Evolutionary conservation across 2,797 vertebrate species (phyloP), one percentile per base, ranked within the genome.

Genomic region (Argentina silus): DNA sequence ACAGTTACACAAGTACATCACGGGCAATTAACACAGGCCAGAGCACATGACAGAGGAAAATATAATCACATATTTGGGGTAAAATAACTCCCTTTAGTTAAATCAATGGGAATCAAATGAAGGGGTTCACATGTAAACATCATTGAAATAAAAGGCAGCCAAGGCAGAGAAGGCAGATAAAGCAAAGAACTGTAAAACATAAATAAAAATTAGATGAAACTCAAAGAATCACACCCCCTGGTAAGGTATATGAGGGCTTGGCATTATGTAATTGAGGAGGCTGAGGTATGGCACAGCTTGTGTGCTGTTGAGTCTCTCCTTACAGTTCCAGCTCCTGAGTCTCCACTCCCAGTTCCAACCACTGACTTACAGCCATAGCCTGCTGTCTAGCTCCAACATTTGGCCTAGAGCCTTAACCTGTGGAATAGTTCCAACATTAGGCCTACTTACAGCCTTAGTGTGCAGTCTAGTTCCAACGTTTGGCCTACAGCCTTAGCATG

Each of bases 11-110:
- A 36, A 45, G 44, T 72, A 5, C 8, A 71, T 36, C 48, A 44
- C 64, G 60, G 57, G 53, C 15, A 60, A 66, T 57, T 11, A 65
- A 75, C 82, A 82, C 79, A 84, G 78, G 82, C 86, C 85, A 90
- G 76, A 87, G 69, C 74, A 81, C 44, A 79, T 80, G 57, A 44
- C 71, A 73, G 7, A 10, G 2, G 12, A 12, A 36, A 27, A 59
- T 10, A 82, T 74, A 62, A 73, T 85, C 78, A 77, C 79, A 50
- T 73, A 85, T 78, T 73, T 50, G 19, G 59, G 23, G 17, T 3
- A 9, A 44, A 8, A 44, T 15, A 43, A 27, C 42, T 79, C 74
- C 74, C 74, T 81, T 81, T 73, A 76, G 71, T 74, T 78, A 69
- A 72, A 74, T 43, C 14, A 60, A 27, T 10, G 21, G 21, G 19